Evolutionary conservation across 2,888 invertebrate genomes (phyloP).

Genomic region (Rosalia funebris): DNA sequence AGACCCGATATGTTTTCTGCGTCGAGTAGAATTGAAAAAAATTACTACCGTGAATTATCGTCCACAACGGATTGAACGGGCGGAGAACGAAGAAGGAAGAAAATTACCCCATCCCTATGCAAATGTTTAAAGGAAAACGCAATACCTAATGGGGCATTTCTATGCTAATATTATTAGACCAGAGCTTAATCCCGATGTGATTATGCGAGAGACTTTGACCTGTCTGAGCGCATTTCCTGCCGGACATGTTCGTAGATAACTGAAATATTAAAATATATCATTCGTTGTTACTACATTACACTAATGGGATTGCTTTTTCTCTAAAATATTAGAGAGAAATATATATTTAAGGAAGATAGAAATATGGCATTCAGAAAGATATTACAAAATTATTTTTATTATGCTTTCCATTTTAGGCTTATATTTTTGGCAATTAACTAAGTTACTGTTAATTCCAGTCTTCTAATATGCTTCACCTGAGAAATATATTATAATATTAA

Average conservation of each 20-base stretch:
- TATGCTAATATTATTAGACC: constrained; percentile 25
- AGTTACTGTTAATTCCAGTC: no score
- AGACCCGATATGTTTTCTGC: background rate
- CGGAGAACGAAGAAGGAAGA: background rate
- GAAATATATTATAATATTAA: no score
- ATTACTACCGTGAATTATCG: constrained; percentile 2
- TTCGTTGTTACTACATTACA: background rate
- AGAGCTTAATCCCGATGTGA: constrained; percentile 20
- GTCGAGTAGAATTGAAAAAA: constrained; percentile 21
- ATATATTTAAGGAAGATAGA: no score
- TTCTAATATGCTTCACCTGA: no score
- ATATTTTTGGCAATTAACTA: no score
- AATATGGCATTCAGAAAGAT: no score
- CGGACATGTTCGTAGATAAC: constrained; percentile 20
- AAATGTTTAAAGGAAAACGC: constrained; percentile 13
- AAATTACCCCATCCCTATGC: constrained; percentile 15
- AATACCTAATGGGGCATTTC: constrained; percentile 20
- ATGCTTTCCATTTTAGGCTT: no score
- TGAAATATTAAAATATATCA: constrained; percentile 17
- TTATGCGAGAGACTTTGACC: constrained; percentile 20
- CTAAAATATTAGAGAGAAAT: no score
- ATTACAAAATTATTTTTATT: no score
- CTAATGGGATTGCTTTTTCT: background rate
- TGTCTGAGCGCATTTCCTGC: constrained; percentile 4
- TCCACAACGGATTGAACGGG: constrained; percentile 1